phyloP scores from a whole-genome alignment of 2,888 invertebrate species.

The Malthinus flaveolus region DNA sequence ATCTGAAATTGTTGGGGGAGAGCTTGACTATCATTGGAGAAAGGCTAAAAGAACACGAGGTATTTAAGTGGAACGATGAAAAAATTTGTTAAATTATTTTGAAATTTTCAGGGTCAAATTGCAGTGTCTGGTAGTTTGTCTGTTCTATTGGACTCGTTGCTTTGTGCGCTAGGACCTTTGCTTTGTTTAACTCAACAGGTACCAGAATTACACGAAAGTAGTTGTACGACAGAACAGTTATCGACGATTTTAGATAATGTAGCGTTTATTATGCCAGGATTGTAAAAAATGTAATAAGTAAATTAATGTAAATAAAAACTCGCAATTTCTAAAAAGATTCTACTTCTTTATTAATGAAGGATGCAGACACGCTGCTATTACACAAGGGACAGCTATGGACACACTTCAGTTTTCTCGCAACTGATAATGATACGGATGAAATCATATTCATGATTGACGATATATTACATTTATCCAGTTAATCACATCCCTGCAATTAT shows the following conservation, averaged over 20 bases:
- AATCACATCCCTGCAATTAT: neutral
- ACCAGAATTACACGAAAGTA: slow-evolving; percentile 71
- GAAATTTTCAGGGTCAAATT: slow-evolving; percentile 76
- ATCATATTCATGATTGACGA: too few relatives aligned
- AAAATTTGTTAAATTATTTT: neutral
- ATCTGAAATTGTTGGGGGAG: slow-evolving; percentile 88
- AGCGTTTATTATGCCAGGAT: slow-evolving; percentile 90
- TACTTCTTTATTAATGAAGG: too few relatives aligned
- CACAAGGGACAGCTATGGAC: too few relatives aligned
- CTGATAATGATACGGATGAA: too few relatives aligned
- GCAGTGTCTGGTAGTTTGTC: slow-evolving; percentile 94
- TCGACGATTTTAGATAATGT: slow-evolving; percentile 85
- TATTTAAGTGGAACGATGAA: slow-evolving; percentile 45
- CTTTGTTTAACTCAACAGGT: slow-evolving; percentile 84
- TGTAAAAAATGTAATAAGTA: slow-evolving; percentile 55
- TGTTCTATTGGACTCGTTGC: slow-evolving; percentile 86
- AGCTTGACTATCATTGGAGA: slow-evolving; percentile 93
- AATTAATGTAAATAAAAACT: too few relatives aligned
- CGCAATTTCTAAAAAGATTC: too few relatives aligned
- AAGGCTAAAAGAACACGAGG: slow-evolving; percentile 89
- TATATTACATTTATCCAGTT: too few relatives aligned
- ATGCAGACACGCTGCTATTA: too few relatives aligned
- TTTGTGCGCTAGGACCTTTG: slow-evolving; percentile 89
- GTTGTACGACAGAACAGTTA: slow-evolving; percentile 58
- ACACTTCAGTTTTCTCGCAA: too few relatives aligned